Percentiles rank a stretch among this genome's conserved stretches.
phyloP scores from a whole-genome alignment of 2,888 invertebrate genomes.

The Parnassius smintheus region DNA sequence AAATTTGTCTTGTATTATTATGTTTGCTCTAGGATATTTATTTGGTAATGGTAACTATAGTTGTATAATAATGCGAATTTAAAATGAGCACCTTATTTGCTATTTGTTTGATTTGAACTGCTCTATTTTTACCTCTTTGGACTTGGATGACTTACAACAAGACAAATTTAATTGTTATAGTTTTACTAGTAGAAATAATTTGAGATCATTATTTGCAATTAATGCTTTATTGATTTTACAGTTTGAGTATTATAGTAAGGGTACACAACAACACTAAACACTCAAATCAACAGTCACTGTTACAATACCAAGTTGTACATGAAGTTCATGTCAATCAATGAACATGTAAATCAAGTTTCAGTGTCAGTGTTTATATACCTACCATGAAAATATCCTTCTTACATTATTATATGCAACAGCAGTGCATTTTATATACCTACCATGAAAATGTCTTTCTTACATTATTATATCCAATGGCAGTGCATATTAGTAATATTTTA shows the following conservation, averaged over 20 bases:
- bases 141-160: not conserved
- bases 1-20: slow-evolving; percentile 12
- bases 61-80: slow-evolving; percentile 1
- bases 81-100: not conserved
- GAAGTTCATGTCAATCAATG: too few relatives aligned
- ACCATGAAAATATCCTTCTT: not conserved
- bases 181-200: slow-evolving; percentile 29
- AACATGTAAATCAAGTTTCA: too few relatives aligned
- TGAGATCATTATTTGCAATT: slow-evolving; percentile 33
- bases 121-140: slow-evolving; percentile 9
- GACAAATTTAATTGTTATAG: slow-evolving; percentile 12
- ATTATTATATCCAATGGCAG: slow-evolving; percentile 51
- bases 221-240: slow-evolving; percentile 10
- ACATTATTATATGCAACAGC: slow-evolving; percentile 47
- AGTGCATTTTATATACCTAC: slow-evolving; percentile 36
- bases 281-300: too few relatives aligned
- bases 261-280: slow-evolving; percentile 30
- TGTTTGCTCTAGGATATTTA: slow-evolving; percentile 4
- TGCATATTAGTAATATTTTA: slow-evolving; percentile 42
- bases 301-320: too few relatives aligned
- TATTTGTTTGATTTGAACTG: not conserved
- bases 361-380: too few relatives aligned
- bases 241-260: not conserved
- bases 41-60: slow-evolving; percentile 23
- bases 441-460: slow-evolving; percentile 1